phyloP scores from a whole-genome alignment of 2,113 vertebrate species.

The Falcunculus frontatus region DNA sequence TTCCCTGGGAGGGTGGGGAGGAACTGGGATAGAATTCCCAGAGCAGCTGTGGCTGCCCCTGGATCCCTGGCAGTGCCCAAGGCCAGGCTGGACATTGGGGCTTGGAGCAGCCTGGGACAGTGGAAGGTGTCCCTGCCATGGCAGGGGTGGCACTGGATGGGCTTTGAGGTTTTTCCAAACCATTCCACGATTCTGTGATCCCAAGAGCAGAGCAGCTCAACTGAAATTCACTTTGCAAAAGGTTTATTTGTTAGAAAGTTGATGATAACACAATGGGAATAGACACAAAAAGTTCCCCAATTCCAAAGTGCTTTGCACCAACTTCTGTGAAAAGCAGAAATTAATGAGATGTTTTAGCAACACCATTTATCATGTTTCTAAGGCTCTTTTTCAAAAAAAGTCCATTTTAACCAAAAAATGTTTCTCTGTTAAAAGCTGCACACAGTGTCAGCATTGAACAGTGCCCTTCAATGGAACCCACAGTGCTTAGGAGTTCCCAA shows the following conservation, averaged over 20 bases:
- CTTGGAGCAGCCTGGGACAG: background rate
- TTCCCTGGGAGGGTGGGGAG: background rate
- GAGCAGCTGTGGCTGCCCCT: background rate
- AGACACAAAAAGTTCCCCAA: background rate
- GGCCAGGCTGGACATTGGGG: accelerated
- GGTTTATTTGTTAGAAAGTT: background rate
- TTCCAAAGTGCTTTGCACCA: background rate
- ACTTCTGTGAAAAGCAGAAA: background rate
- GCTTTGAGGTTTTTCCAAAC: background rate
- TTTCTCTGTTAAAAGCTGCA: background rate
- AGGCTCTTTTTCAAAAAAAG: background rate
- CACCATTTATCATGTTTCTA: slow-evolving; percentile 21
- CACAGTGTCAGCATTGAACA: background rate
- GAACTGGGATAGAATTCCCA: background rate
- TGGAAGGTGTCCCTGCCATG: background rate
- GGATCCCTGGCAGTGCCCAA: background rate
- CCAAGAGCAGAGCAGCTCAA: accelerated
- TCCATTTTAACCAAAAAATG: background rate
- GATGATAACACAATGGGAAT: background rate
- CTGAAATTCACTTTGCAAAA: background rate
- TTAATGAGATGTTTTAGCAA: slow-evolving; percentile 39
- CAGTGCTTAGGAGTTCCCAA: background rate
- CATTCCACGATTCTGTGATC: background rate
- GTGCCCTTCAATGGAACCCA: background rate
- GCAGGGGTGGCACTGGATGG: accelerated